Evolutionary conservation across 2,113 vertebrate species (phyloP).

Genomic region (Agelaius tricolor): DNA sequence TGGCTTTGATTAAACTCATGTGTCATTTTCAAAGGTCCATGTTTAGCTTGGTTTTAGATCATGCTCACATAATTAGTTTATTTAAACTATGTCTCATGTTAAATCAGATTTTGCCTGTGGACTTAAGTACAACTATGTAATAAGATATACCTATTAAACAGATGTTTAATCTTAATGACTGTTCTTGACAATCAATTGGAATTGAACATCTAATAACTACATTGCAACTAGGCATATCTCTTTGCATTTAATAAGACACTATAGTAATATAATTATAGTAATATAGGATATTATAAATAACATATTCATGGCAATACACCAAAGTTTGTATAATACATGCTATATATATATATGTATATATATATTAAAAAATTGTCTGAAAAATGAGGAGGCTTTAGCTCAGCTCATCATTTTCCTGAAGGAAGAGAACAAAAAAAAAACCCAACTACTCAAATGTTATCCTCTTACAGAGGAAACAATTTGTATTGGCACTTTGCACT

Average conservation of each 20-base stretch:
- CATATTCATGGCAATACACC: conserved; percentile 40
- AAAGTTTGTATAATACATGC: conserved; percentile 18
- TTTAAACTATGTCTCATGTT: conserved; percentile 81
- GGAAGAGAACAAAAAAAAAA: not conserved
- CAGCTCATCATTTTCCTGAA: conserved; percentile 25
- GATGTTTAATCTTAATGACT: conserved; percentile 80
- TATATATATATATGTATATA: not conserved
- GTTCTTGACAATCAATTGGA: conserved; percentile 78
- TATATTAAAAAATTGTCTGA: not conserved
- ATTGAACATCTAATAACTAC: conserved; percentile 78
- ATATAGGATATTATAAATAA: conserved; percentile 57
- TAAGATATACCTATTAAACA: conserved; percentile 82
- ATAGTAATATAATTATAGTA: conserved; percentile 52
- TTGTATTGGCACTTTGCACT: not conserved
- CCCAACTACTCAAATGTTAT: not conserved
- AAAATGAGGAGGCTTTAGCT: conserved; percentile 32
- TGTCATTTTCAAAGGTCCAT: conserved; percentile 76
- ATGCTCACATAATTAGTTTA: conserved; percentile 83
- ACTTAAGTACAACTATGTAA: conserved; percentile 78
- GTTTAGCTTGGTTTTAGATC: conserved; percentile 75
- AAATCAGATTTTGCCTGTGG: conserved; percentile 79
- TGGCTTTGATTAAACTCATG: conserved; percentile 82
- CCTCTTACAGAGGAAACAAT: not conserved
- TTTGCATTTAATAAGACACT: conserved; percentile 71
- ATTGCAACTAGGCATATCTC: conserved; percentile 66